A percentile compares a stretch with the other conserved stretches of the same genome.
Evolutionary conservation across 2,888 invertebrate species (phyloP).

Genomic region (Orchesellides sinensis): DNA sequence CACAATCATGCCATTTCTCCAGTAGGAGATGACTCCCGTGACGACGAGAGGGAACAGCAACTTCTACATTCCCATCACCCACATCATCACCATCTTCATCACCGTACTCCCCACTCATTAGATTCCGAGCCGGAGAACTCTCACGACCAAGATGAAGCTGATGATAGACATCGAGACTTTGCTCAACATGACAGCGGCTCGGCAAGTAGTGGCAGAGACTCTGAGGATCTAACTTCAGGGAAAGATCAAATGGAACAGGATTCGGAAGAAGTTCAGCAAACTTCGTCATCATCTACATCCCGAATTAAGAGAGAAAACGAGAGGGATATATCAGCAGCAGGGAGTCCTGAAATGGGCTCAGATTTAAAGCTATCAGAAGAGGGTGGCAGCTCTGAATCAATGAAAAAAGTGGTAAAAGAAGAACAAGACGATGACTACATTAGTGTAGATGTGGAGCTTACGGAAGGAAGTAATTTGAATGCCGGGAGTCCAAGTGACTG

Average conservation of each 20-base stretch:
- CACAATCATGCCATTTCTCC: conserved; percentile 48
- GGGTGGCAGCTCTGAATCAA: conserved; percentile 58
- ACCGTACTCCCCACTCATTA: conserved; percentile 42
- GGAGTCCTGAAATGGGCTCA: conserved; percentile 65
- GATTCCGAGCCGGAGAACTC: conserved; percentile 57
- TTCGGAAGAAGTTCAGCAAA: conserved; percentile 34
- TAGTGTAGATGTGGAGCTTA: conserved; percentile 68
- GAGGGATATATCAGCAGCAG: conserved; percentile 46
- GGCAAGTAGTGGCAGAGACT: conserved; percentile 19
- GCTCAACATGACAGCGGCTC: conserved; percentile 35
- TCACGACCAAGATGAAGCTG: conserved; percentile 50
- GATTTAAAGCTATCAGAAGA: conserved; percentile 68
- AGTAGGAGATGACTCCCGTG: conserved; percentile 31
- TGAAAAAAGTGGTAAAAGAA: conserved; percentile 58
- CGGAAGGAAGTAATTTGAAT: conserved; percentile 52
- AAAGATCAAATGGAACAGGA: conserved; percentile 11
- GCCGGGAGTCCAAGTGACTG: conserved; percentile 57
- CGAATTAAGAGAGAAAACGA: conserved; percentile 14
- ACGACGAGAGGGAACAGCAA: conserved; percentile 21
- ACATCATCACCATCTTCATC: conserved; percentile 57
- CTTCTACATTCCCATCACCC: conserved; percentile 43
- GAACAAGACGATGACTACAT: conserved; percentile 71
- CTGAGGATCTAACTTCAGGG: conserved; percentile 7
- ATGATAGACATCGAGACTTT: conserved; percentile 31
- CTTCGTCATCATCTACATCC: background rate